Conservation (phyloP, 2,113 vertebrate species). For the Pheucticus melanocephalus region DNA sequence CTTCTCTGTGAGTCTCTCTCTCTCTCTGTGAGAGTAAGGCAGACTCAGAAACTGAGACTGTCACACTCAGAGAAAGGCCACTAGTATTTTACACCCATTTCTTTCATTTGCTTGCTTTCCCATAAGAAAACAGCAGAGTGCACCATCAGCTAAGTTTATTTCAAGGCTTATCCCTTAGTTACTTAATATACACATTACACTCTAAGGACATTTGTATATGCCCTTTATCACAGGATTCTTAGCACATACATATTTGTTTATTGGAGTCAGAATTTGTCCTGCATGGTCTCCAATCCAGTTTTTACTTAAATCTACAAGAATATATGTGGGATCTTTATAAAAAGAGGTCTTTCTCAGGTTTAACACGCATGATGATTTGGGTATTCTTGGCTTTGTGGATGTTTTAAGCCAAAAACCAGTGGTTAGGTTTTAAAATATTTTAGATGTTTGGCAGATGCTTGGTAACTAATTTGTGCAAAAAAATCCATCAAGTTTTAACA, state of each 20-base stretch:
- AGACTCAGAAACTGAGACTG: background rate
- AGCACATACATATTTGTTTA: background rate
- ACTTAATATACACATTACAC: background rate
- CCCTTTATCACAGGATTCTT: background rate
- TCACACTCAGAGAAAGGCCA: background rate
- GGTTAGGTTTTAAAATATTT: background rate
- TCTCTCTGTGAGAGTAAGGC: background rate
- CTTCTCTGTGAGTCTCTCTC: background rate
- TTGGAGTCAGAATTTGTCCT: background rate
- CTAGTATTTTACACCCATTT: background rate
- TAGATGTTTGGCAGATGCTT: background rate
- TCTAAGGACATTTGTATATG: background rate
- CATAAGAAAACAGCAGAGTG: background rate
- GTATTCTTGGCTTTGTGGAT: background rate
- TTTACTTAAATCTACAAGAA: background rate
- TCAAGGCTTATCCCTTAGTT: background rate
- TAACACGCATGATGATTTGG: background rate
- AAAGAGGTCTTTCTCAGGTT: background rate
- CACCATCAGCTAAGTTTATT: background rate
- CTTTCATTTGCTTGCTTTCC: background rate
- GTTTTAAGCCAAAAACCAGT: background rate
- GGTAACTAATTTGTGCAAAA: background rate
- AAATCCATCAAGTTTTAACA: background rate
- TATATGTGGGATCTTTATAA: background rate
- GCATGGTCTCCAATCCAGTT: background rate